phyloP scores from a whole-genome alignment of 2,888 invertebrate genomes.

The Caenorhabditis uteleia region DNA sequence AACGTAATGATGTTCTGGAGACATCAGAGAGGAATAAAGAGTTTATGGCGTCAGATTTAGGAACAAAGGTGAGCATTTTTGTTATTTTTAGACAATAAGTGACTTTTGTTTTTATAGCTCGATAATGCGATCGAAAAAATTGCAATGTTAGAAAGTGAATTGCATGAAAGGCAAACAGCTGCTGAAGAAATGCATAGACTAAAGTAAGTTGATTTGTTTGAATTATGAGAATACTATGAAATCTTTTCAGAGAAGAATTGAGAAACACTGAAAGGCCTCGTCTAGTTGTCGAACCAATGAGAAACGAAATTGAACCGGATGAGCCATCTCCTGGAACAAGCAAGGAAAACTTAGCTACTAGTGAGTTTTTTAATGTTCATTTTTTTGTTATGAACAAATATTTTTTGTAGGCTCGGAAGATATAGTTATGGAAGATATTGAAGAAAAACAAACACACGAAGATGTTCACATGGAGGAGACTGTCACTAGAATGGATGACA shows the following conservation, averaged over 20 bases:
- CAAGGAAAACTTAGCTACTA: constrained; percentile 5
- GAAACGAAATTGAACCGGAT: constrained; percentile 8
- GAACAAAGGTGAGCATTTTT: constrained; percentile 7
- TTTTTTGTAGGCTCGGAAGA: constrained; percentile 8
- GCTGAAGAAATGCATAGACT: constrained; percentile 45
- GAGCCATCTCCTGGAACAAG: constrained; percentile 1
- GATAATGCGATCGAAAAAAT: constrained; percentile 44
- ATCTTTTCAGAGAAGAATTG: constrained; percentile 9
- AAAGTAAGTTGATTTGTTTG: constrained; percentile 9
- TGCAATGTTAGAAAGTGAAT: constrained; percentile 43
- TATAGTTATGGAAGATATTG: constrained; percentile 31
- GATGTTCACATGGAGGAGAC: constrained; percentile 21
- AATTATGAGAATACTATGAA: not conserved
- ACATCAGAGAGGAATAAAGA: constrained; percentile 43
- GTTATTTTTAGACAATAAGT: not conserved
- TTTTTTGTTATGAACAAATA: not conserved
- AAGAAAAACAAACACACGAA: constrained; percentile 3
- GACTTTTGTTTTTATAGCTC: constrained; percentile 12
- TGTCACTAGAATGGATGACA: constrained; percentile 15
- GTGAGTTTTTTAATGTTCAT: constrained; percentile 8
- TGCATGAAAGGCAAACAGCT: constrained; percentile 42
- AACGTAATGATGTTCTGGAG: constrained; percentile 47
- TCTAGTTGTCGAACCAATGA: constrained; percentile 43
- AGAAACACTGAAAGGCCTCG: constrained; percentile 34
- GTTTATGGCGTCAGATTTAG: constrained; percentile 35